Evolutionary conservation across 1,140 invertebrate genomes (phyloP).

Genomic region (Pseudomyrmex sp.): DNA sequence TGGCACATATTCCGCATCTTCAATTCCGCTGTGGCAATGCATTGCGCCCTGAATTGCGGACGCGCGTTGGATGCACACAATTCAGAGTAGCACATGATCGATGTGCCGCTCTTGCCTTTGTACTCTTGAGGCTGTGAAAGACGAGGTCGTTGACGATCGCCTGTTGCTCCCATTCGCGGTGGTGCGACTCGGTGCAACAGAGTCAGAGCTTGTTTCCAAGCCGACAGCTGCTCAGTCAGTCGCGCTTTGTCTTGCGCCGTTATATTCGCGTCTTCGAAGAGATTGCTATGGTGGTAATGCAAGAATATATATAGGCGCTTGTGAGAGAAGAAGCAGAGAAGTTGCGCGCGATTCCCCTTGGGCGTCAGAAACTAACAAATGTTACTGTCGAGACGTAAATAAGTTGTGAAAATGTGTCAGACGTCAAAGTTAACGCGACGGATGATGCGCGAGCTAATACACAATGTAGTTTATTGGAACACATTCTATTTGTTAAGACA

Average conservation of each 20-base stretch:
- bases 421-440: not conserved
- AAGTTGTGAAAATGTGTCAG: conserved; percentile 2
- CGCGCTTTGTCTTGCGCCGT: not conserved
- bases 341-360: not conserved
- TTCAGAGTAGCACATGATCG: conserved; percentile 32
- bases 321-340: not conserved
- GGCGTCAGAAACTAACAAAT: not conserved
- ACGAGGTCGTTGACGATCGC: conserved; percentile 58
- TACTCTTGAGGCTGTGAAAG: conserved; percentile 41
- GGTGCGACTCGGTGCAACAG: conserved; percentile 32
- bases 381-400: not conserved
- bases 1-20: not conserved
- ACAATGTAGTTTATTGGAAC: not conserved
- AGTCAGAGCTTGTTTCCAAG: conserved; percentile 12
- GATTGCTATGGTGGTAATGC: conserved; percentile 9
- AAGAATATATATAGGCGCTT: not conserved
- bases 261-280: conserved; percentile 1
- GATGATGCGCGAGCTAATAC: not conserved
- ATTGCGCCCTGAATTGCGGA: conserved; percentile 15
- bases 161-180: conserved; percentile 43
- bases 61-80: conserved; percentile 17
- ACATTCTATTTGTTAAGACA: conserved; percentile 25
- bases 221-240: conserved; percentile 1
- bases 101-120: conserved; percentile 44
- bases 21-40: not conserved